Conservation (phyloP, 2,113 vertebrate genomes). For the Tachycineta bicolor region DNA sequence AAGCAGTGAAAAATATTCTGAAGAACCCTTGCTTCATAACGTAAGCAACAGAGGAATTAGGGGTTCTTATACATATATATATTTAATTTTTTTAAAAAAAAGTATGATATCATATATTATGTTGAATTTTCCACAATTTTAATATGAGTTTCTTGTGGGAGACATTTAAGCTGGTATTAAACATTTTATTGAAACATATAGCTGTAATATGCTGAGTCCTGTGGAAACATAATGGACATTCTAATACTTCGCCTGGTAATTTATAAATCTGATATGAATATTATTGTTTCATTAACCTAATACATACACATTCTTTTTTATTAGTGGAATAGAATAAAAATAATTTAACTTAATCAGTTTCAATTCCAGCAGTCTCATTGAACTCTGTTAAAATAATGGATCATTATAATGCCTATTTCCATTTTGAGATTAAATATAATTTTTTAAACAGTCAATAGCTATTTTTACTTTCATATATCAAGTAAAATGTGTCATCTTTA, state of each 20-base stretch:
- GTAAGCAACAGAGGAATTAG: neutral
- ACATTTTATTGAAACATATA: neutral
- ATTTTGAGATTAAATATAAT: constrained; percentile 3
- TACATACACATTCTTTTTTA: neutral
- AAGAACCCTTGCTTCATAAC: neutral
- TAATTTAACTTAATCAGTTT: neutral
- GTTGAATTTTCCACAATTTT: neutral
- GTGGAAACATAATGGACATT: neutral
- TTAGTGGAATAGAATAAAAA: neutral
- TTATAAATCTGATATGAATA: neutral
- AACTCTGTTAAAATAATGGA: neutral
- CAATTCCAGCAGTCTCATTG: neutral
- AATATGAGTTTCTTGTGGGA: neutral
- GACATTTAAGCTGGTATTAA: neutral
- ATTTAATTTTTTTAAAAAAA: neutral
- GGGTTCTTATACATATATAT: rapidly evolving
- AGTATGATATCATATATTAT: neutral
- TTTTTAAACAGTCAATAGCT: neutral
- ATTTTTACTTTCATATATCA: neutral
- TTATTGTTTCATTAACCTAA: neutral
- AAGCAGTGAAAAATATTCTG: neutral
- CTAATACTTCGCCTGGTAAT: neutral
- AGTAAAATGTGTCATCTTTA: neutral
- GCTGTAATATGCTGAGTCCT: neutral
- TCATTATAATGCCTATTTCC: neutral